Evolutionary conservation across 2,797 vertebrate genomes (phyloP), one percentile per base, ranked within the genome.

Genomic region (Peromyscus attwateri): DNA sequence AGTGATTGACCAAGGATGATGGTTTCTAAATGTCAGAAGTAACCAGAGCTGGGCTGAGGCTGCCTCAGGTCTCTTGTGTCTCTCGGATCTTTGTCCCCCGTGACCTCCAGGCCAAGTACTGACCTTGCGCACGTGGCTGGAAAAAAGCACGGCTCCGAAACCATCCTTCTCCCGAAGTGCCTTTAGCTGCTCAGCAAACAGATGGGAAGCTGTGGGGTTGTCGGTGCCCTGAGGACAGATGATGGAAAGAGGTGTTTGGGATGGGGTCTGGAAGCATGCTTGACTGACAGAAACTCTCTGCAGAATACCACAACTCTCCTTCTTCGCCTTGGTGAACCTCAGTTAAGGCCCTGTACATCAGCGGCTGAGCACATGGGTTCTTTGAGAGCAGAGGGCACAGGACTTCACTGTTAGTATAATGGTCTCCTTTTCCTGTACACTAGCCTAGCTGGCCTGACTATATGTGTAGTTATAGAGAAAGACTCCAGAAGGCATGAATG

Each of bases 81-180:
- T 4, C 21, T 43, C 40, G 31, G 16, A 8, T 57, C 34, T 62
- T 19, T 25, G 55, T 19, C 12, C 37, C n/a, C 12, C n/a, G 1
- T 5, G 5, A 5, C 10, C 52, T 11, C 43, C 55, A 64, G 73
- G 55, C 21, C 2, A 57, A 49, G 9, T 17, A 19, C 97, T 96
- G 98, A 96, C 99, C 99, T 99, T 99, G 62, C 99, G 99, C 88
- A 99, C 99, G 13, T 99, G 99, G 91, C 99, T 98, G 0, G 99
- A 99, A 98, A 99, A 99, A 87, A 99, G 98, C 91, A 99, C 98
- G 0, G 98, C 97, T 68, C 87, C n/a, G 80, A 98, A 99, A 81
- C 98, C 97, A 9, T 99, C 99, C 97, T 98, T 99, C 97, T 98
- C 98, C 97, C 97, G 99, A 89, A 99, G 99, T 34, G 98, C 98